A percentile compares a stretch with the other conserved stretches of the same genome.
These are phyloP conservation scores for Calyptomena viridis DNA, from an alignment of 2,113 vertebrate genomes.

Conservation along the genomic window DNA sequence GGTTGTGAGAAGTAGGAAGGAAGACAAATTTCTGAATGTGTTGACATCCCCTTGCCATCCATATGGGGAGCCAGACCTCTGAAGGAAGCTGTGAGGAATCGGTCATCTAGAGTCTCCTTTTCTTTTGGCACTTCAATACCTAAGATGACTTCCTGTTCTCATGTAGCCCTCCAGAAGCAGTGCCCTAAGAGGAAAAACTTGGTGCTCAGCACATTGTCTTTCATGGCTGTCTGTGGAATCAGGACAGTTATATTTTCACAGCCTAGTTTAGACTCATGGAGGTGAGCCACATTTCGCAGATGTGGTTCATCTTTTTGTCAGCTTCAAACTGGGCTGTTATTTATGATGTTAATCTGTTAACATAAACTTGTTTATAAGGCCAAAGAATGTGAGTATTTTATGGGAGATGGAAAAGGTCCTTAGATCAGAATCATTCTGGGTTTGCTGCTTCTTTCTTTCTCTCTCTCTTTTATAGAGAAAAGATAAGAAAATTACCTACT, in stretches of 20 bases:
- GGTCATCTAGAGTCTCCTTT: not conserved
- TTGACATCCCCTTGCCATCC: not conserved
- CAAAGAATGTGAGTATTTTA: not conserved
- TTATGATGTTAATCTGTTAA: not conserved
- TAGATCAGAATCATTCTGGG: not conserved
- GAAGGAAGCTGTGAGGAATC: not conserved
- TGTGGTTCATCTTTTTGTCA: not conserved
- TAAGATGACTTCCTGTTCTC: rapidly evolving
- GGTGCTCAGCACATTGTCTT: not conserved
- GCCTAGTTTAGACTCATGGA: not conserved
- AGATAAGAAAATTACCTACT: not conserved
- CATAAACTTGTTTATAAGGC: not conserved
- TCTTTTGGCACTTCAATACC: not conserved
- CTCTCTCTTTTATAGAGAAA: not conserved
- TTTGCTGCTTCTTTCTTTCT: not conserved
- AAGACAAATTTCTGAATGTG: not conserved
- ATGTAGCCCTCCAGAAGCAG: not conserved
- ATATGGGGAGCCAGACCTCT: not conserved
- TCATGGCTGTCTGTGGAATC: not conserved
- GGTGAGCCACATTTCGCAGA: not conserved
- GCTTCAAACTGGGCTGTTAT: not conserved
- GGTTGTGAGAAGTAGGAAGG: not conserved
- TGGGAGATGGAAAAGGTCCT: not conserved
- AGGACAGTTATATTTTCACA: not conserved
- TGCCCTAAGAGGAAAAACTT: not conserved